A percentile compares a stretch with the other conserved stretches of the same genome.
Conservation (phyloP, 2,888 invertebrate genomes). For the Cephus nigrinus region DNA sequence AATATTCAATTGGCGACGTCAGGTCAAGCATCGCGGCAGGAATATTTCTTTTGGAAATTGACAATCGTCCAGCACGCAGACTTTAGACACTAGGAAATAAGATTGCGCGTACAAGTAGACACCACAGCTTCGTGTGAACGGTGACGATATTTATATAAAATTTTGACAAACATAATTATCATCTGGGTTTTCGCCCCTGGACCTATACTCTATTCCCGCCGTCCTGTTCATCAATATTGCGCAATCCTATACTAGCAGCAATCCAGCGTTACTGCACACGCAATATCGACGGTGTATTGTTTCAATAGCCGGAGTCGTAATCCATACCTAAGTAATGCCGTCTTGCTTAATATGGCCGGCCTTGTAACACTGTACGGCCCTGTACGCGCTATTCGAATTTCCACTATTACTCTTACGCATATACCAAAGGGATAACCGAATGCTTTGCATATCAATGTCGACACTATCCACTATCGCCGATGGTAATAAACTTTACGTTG, state of each 20-base stretch:
- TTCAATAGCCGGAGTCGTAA: constrained; percentile 46
- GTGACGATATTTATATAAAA: not conserved
- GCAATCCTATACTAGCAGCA: not conserved
- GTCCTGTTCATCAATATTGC: not conserved
- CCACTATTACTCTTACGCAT: constrained; percentile 45
- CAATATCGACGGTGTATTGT: constrained; percentile 46
- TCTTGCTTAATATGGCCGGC: constrained; percentile 38
- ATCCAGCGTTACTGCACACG: not conserved
- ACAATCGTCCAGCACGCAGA: not conserved
- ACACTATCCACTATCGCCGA: not conserved
- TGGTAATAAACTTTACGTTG: not conserved
- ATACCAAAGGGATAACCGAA: not conserved
- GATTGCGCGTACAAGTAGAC: not conserved
- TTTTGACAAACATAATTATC: not conserved
- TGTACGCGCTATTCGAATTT: constrained; percentile 44
- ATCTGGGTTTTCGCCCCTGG: not conserved
- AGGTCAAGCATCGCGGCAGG: not conserved
- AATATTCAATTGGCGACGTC: not conserved
- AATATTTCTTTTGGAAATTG: not conserved
- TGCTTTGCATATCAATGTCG: not conserved
- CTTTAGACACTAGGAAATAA: not conserved
- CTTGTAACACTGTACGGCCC: constrained; percentile 42
- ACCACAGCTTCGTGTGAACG: not conserved
- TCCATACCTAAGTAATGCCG: constrained; percentile 41
- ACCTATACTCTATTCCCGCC: not conserved